A percentile compares a stretch with the other conserved stretches of the same genome.
Conservation (phyloP, 2,888 invertebrate species). For the Rhagonycha lutea region DNA sequence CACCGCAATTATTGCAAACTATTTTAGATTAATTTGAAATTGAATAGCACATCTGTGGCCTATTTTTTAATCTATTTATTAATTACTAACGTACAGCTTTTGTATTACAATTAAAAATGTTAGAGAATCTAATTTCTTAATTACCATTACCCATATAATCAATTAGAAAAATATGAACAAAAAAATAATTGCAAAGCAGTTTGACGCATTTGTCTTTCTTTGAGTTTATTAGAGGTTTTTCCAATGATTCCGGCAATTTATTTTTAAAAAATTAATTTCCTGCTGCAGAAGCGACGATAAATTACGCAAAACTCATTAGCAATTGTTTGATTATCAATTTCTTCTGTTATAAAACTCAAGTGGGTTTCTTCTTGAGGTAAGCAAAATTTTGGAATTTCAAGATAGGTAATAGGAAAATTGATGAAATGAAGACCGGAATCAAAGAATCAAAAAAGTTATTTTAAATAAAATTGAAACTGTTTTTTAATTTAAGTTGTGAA, state of each 20-base stretch:
- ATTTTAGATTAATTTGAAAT: background rate
- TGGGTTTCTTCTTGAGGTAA: too few species aligned
- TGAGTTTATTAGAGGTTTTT: background rate
- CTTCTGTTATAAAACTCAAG: too few species aligned
- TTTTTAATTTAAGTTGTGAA: background rate
- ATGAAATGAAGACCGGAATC: too few species aligned
- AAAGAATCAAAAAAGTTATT: too few species aligned
- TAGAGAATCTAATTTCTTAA: background rate
- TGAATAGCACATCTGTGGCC: background rate
- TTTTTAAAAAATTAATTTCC: background rate
- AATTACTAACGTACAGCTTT: background rate
- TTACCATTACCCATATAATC: background rate
- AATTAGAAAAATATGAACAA: background rate
- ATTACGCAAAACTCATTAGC: background rate
- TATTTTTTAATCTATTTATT: background rate
- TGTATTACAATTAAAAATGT: background rate
- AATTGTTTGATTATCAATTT: too few species aligned
- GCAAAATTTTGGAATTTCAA: too few species aligned
- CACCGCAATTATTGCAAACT: background rate
- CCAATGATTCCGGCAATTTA: background rate
- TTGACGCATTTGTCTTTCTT: background rate
- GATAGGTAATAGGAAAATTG: too few species aligned
- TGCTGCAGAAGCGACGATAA: background rate
- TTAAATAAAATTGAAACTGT: too few species aligned
- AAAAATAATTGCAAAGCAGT: background rate